A percentile compares a stretch with the other conserved stretches of the same genome.
Conservation (phyloP, 2,797 vertebrate species). For the Betta splendens region DNA sequence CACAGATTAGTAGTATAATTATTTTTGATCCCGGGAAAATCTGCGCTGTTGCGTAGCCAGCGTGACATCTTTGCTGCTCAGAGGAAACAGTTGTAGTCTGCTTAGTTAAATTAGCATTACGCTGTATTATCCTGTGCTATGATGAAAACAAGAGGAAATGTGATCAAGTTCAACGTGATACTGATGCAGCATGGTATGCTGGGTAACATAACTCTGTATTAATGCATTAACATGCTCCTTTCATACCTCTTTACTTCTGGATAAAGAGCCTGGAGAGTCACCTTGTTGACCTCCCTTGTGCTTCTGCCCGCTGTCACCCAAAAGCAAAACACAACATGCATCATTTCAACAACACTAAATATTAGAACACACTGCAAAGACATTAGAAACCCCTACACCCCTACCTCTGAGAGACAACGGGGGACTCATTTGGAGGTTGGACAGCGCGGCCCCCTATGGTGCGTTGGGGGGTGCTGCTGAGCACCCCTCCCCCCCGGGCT, state of each 20-base stretch:
- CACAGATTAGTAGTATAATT: conserved; percentile 35
- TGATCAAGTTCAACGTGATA: conserved; percentile 6
- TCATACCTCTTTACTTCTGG: conserved; percentile 68
- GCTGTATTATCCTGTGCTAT: not conserved
- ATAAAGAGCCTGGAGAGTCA: conserved; percentile 64
- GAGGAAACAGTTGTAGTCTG: conserved; percentile 34
- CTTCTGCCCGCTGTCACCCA: conserved; percentile 65
- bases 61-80: conserved; percentile 11
- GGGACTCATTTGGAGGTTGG: conserved; percentile 85
- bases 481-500: conserved; percentile 73
- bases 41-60: conserved; percentile 10
- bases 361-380: not conserved
- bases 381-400: conserved; percentile 20
- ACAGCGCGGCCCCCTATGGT: conserved; percentile 72
- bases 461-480: conserved; percentile 89
- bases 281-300: conserved; percentile 31
- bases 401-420: conserved; percentile 84
- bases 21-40: conserved; percentile 11
- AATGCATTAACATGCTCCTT: fast-evolving
- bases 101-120: conserved; percentile 22
- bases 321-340: conserved; percentile 7
- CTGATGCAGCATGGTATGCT: too few relatives aligned
- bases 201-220: too few relatives aligned
- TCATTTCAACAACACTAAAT: not conserved
- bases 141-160: conserved; percentile 2